Base-by-base conservation (phyloP, 2,113 vertebrate genomes). In the Gavia stellata region DNA sequence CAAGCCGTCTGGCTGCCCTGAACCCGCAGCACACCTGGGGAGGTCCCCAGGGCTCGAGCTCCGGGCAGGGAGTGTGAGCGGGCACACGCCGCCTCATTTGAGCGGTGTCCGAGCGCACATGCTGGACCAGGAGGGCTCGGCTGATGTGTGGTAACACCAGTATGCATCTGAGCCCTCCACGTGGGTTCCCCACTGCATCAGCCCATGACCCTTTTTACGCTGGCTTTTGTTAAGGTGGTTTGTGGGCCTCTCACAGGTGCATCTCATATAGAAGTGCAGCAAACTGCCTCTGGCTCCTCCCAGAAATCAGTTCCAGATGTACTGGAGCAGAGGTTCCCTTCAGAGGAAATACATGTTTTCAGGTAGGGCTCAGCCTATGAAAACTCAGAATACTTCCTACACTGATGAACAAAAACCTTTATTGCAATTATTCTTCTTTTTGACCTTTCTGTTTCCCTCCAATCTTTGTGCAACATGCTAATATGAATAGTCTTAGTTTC, bases 301-400 rank as follows among this genome's bases (percentile, higher is more conserved):
- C 23, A 71, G 42, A 81, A 95, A 97, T 95, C 63, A 56, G 18
- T 85, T 91, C 87, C 97, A 97, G 92, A 94, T 95, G 95, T 87
- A 50, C 33, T 38, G 21, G 55, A 47, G 52, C 19, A 90, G 70
- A 95, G 53, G 42, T 73, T 91, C 81, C 62, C 95, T 93, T 95
- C 67, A 74, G 91, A 95, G 88, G 91, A 96, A 95, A 81, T 67
- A 58, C 40, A 19, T 66, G 45, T 94, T 91, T 77, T 94, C 77
- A 95, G 87, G 96, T 96, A 95, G 33, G 49, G 56, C n/a, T 38
- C 47, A 58, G 34, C 17, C 66, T 34, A 44, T 72, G 89, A 94
- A 90, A 85, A 50, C 52, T 50, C 85, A 74, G 58, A 85, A 65
- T 62, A 71, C 33, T 95, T 97, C 95, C 75, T 71, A 68, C 28